Conservation (phyloP, 1,140 invertebrate species). For the Planococcus citri region DNA sequence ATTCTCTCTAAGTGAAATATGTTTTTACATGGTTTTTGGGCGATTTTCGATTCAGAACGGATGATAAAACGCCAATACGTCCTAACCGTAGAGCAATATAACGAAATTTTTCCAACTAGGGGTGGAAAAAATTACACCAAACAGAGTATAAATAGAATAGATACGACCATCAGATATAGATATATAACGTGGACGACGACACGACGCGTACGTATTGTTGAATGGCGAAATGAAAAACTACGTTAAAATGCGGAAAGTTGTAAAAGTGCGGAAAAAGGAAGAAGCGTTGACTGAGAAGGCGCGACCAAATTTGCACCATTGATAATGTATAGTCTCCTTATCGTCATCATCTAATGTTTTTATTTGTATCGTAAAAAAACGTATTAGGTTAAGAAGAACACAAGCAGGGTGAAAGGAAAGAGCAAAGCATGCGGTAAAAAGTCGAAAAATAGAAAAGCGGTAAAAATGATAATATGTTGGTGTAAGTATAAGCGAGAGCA, state of each 20-base stretch:
- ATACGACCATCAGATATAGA: no score
- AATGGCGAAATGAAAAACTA: background rate
- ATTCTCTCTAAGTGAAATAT: background rate
- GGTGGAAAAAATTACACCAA: no score
- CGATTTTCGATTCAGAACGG: background rate
- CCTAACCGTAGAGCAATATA: no score
- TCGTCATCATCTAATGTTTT: slow-evolving; percentile 7
- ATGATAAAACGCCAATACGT: background rate
- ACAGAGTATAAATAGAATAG: no score
- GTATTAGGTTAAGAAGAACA: background rate
- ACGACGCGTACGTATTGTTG: no score
- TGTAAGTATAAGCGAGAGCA: no score
- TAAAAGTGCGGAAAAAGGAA: no score
- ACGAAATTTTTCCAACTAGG: no score
- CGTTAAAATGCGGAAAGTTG: no score
- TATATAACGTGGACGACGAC: no score
- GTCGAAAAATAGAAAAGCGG: background rate
- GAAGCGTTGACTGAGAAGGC: no score
- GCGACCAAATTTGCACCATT: background rate
- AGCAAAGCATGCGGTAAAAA: background rate
- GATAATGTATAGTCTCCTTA: background rate
- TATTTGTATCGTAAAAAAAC: slow-evolving; percentile 2
- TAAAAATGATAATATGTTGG: background rate
- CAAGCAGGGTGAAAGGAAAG: no score
- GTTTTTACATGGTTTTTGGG: background rate